Conservation (phyloP, 2,797 vertebrate genomes). For the Gymnopithys bicolor region DNA sequence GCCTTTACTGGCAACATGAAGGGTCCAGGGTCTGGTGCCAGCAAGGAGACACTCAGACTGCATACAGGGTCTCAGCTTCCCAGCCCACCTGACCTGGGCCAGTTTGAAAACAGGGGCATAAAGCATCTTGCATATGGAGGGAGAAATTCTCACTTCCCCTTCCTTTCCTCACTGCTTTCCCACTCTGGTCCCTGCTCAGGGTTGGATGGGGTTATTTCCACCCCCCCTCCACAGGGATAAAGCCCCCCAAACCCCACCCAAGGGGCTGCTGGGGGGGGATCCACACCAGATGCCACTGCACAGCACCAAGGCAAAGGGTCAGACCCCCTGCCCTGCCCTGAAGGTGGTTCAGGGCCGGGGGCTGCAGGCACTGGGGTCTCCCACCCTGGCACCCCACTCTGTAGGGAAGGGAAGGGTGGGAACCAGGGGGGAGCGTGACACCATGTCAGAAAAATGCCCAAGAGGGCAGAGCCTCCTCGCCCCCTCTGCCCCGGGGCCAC, state of each 20-base stretch:
- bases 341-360: background rate
- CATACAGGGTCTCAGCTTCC: background rate
- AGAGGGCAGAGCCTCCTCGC: background rate
- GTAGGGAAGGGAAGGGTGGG: background rate
- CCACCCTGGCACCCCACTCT: background rate
- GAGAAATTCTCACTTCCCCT: background rate
- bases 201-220: background rate
- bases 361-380: background rate
- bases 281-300: background rate
- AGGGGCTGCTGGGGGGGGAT: background rate
- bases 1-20: fast-evolving
- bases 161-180: background rate
- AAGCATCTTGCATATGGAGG: background rate
- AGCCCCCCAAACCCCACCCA: background rate
- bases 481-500: background rate
- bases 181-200: background rate
- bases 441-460: background rate
- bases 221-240: fast-evolving
- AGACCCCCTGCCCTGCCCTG: background rate
- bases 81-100: fast-evolving
- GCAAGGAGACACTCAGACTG: fast-evolving
- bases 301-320: background rate
- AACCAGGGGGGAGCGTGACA: background rate
- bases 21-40: background rate
- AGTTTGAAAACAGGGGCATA: background rate